Percentiles rank a stretch among this genome's conserved stretches.
These are phyloP conservation scores for Sarcophaga peregrina DNA, from an alignment of 1,140 invertebrate species.

Conservation along the genomic window DNA sequence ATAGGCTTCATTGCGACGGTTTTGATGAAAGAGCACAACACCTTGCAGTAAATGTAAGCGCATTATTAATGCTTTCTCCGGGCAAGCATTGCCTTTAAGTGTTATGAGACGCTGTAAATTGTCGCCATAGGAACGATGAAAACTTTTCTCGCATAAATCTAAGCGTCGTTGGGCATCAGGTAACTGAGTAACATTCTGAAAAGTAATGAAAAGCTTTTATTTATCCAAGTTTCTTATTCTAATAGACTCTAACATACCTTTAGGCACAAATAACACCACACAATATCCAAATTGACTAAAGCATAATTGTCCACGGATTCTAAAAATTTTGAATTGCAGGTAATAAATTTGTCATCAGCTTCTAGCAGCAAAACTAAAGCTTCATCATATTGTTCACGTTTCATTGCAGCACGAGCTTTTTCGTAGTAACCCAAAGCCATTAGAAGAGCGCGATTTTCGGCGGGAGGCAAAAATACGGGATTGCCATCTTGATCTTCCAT, in stretches of 20 bases:
- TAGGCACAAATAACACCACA: constrained; percentile 85
- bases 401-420: constrained; percentile 76
- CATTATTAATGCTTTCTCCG: constrained; percentile 79
- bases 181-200: constrained; percentile 74
- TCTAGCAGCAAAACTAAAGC: constrained; percentile 80
- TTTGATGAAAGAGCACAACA: constrained; percentile 80
- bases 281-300: constrained; percentile 82
- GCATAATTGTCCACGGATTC: constrained; percentile 83
- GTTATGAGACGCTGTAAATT: constrained; percentile 76
- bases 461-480: constrained; percentile 73
- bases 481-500: constrained; percentile 83
- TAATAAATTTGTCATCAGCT: constrained; percentile 78
- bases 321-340: constrained; percentile 76
- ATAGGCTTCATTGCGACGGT: constrained; percentile 72
- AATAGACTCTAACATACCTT: constrained; percentile 48
- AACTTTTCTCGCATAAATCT: constrained; percentile 73
- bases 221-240: not conserved
- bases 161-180: constrained; percentile 78
- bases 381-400: constrained; percentile 74
- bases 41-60: constrained; percentile 82
- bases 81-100: constrained; percentile 74
- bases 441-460: constrained; percentile 75
- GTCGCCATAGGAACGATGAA: constrained; percentile 77
- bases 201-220: not conserved
- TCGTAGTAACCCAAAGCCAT: constrained; percentile 82